Conservation (phyloP, 2,888 invertebrate genomes). For the Isoperla grammatica region DNA sequence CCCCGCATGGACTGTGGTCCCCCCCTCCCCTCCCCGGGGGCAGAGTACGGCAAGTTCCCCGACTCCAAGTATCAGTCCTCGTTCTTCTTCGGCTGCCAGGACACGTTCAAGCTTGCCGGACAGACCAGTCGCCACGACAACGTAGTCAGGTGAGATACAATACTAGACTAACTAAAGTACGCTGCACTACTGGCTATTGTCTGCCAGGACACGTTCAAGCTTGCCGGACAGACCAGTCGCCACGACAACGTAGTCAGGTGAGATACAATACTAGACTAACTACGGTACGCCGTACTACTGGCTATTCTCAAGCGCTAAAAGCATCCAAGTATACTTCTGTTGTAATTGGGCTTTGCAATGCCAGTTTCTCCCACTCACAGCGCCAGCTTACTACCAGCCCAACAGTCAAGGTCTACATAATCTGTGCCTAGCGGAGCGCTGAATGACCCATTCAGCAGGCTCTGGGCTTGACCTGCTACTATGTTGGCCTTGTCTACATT, state of each 20-base stretch:
- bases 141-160: slow-evolving; percentile 60
- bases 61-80: slow-evolving; percentile 90
- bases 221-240: slow-evolving; percentile 86
- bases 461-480: no score
- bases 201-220: slow-evolving; percentile 91
- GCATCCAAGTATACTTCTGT: no score
- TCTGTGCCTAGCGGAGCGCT: no score
- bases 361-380: slow-evolving; percentile 13
- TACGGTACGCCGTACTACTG: no score
- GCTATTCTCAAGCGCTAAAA: no score
- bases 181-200: no score
- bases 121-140: slow-evolving; percentile 89
- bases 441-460: no score
- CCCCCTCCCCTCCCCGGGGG: slow-evolving; percentile 87
- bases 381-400: no score
- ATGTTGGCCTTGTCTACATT: no score
- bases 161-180: no score
- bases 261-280: no score
- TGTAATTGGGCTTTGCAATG: neutral
- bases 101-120: slow-evolving; percentile 89
- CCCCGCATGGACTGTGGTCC: slow-evolving; percentile 87
- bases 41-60: slow-evolving; percentile 81
- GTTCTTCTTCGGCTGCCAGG: slow-evolving; percentile 94
- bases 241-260: slow-evolving; percentile 80
- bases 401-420: no score